Evolutionary conservation across 2,797 vertebrate genomes (phyloP).

Genomic region (Cynopterus sphinx): DNA sequence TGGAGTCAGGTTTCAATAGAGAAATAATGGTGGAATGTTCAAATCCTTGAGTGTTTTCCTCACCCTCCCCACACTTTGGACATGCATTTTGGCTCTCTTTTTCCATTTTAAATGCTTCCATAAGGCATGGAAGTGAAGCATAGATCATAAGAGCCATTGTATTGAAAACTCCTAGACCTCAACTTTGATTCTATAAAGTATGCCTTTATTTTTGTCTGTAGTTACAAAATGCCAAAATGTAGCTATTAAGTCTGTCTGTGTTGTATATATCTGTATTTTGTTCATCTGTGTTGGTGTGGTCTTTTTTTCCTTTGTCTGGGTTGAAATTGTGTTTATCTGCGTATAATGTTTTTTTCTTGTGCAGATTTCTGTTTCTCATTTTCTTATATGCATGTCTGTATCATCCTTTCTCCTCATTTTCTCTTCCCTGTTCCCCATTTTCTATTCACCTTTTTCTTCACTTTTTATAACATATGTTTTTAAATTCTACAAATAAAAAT

Average conservation of each 20-base stretch:
- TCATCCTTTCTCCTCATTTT: background rate
- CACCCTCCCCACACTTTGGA: background rate
- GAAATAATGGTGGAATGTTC: slow-evolving; percentile 51
- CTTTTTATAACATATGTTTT: background rate
- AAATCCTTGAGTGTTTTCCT: slow-evolving; percentile 51
- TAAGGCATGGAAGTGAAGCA: slow-evolving; percentile 11
- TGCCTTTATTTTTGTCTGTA: background rate
- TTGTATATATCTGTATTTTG: background rate
- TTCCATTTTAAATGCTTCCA: slow-evolving; percentile 49
- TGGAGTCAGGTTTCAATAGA: slow-evolving; percentile 59
- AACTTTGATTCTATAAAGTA: background rate
- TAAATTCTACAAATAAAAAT: background rate
- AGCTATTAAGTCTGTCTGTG: background rate
- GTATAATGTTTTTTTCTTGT: background rate
- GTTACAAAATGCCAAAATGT: background rate
- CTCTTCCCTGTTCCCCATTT: background rate
- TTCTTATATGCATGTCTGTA: background rate
- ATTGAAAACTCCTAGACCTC: background rate
- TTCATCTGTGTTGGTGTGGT: background rate
- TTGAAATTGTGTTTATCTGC: background rate
- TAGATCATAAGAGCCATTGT: background rate
- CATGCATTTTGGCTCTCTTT: slow-evolving; percentile 16
- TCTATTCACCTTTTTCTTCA: background rate
- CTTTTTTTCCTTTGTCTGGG: background rate
- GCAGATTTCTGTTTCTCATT: background rate